Percentiles rank a stretch among this genome's conserved stretches.
Evolutionary conservation across 2,797 vertebrate species (phyloP).

Genomic region (Scolopax bukidnonensis): DNA sequence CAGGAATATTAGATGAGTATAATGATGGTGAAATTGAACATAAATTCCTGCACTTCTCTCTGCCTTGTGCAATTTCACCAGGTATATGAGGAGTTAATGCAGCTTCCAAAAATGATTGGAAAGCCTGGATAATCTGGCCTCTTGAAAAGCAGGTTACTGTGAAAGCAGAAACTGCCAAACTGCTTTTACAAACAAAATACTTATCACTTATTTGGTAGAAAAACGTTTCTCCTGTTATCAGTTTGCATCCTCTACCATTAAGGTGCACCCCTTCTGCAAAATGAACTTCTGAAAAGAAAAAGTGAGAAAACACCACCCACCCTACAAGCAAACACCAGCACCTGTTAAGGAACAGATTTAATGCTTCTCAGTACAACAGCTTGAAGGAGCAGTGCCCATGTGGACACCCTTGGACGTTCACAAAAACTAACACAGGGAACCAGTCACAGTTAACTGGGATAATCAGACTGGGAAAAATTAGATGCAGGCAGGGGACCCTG

Average conservation of each 20-base stretch:
- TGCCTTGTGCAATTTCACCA: background rate
- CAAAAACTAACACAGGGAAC: background rate
- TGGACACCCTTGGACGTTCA: background rate
- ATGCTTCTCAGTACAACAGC: background rate
- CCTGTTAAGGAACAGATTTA: background rate
- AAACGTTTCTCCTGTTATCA: background rate
- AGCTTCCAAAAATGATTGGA: background rate
- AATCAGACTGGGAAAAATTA: background rate
- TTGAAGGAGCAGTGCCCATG: background rate
- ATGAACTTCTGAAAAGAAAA: background rate
- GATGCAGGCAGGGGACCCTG: background rate
- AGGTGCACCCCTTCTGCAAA: background rate
- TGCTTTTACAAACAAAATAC: background rate
- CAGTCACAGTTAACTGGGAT: background rate
- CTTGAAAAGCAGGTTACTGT: background rate
- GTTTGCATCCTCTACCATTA: background rate
- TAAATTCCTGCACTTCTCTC: background rate
- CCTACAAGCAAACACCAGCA: slow-evolving; percentile 7
- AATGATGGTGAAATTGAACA: background rate
- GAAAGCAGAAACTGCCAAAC: background rate
- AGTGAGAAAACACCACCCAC: slow-evolving; percentile 15
- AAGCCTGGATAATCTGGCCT: background rate
- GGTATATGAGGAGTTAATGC: background rate
- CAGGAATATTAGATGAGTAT: background rate
- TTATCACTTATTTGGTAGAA: background rate